phyloP scores from a whole-genome alignment of 2,113 vertebrate species.

The Acanthisitta chloris region DNA sequence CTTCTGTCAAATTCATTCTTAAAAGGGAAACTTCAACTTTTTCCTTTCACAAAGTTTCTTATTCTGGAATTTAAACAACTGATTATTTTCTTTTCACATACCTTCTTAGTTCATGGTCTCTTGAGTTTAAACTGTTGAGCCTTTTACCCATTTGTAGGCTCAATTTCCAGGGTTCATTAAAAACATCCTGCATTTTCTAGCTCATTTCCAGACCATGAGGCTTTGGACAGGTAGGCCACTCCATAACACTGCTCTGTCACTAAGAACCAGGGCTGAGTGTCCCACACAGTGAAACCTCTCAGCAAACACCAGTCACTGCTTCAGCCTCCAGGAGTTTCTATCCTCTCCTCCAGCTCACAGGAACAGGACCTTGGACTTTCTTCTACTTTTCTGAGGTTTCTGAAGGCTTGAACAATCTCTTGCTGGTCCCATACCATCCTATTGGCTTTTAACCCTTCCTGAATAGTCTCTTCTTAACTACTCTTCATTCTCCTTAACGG shows the following conservation, averaged over 20 bases:
- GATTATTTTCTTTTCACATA: neutral
- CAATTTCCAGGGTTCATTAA: neutral
- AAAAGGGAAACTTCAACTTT: neutral
- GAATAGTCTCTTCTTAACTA: neutral
- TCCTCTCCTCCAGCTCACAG: neutral
- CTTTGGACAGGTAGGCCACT: neutral
- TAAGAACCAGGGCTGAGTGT: neutral
- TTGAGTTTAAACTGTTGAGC: neutral
- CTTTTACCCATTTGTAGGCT: neutral
- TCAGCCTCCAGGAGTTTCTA: neutral
- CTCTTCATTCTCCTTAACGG: neutral
- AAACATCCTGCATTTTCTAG: neutral
- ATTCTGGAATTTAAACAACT: neutral
- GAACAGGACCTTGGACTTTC: neutral
- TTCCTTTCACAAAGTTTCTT: neutral
- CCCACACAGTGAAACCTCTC: neutral
- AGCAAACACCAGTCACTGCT: neutral
- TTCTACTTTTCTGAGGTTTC: neutral
- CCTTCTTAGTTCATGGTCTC: neutral
- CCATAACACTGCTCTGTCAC: fast-evolving
- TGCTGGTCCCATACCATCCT: neutral
- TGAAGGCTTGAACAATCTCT: neutral
- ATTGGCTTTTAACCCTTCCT: neutral
- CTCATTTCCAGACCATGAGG: neutral
- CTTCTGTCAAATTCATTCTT: neutral